Evolutionary conservation across 2,797 vertebrate genomes (phyloP).

Genomic region (Phaenicophaeus curvirostris): DNA sequence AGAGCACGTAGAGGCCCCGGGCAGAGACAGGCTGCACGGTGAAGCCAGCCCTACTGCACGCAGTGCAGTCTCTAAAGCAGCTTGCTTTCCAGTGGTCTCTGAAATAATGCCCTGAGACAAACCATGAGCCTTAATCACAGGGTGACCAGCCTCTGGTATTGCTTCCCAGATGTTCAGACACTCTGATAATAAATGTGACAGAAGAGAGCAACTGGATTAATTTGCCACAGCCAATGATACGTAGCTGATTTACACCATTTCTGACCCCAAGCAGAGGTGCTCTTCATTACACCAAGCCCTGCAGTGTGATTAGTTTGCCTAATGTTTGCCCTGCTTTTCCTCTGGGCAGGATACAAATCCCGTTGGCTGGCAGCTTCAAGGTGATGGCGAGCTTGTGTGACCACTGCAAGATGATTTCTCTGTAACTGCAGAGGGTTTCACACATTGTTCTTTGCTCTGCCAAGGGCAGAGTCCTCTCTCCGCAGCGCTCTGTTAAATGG

Average conservation of each 20-base stretch:
- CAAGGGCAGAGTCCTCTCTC: not conserved
- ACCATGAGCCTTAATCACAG: accelerated
- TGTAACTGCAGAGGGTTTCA: not conserved
- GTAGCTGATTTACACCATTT: not conserved
- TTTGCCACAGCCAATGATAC: not conserved
- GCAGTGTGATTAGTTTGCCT: conserved; percentile 34
- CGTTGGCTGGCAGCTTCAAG: conserved; percentile 18
- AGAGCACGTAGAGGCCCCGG: not conserved
- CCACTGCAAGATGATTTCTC: not conserved
- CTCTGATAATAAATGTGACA: accelerated
- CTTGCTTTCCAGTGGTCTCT: not conserved
- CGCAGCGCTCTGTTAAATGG: not conserved
- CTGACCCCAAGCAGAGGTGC: not conserved
- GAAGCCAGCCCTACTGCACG: not conserved
- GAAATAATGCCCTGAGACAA: not conserved
- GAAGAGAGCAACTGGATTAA: not conserved
- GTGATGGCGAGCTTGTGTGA: not conserved
- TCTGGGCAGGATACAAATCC: conserved; percentile 24
- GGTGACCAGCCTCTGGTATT: not conserved
- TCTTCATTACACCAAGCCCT: conserved; percentile 41
- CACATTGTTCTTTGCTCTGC: not conserved
- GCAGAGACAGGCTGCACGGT: not conserved
- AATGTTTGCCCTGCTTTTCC: conserved; percentile 56
- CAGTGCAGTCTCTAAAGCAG: not conserved
- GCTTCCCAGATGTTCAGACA: not conserved